Conservation (phyloP, 2,888 invertebrate genomes). For the Polyploca ridens region DNA sequence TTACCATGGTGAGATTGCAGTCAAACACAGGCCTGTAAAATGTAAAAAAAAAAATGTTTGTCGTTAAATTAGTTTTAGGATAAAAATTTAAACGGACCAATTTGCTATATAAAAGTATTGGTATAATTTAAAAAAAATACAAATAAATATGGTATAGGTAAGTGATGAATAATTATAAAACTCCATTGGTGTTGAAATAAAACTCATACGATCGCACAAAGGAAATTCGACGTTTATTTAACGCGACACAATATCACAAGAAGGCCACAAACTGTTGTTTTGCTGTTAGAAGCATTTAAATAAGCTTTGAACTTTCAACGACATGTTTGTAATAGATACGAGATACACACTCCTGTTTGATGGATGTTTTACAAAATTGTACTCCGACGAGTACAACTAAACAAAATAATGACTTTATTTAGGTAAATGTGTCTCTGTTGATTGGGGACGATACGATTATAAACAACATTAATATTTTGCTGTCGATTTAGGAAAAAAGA, state of each 20-base stretch:
- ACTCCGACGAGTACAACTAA: background rate
- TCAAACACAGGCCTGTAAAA: too few species aligned
- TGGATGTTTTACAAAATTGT: slow-evolving; percentile 9
- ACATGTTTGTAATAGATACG: slow-evolving; percentile 52
- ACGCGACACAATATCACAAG: slow-evolving; percentile 46
- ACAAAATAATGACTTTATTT: slow-evolving; percentile 1
- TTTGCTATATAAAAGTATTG: too few species aligned
- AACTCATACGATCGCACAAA: slow-evolving; percentile 34
- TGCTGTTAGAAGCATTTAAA: slow-evolving; percentile 65
- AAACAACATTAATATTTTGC: background rate
- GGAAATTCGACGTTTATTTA: slow-evolving; percentile 52
- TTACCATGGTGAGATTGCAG: too few species aligned
- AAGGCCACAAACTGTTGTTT: slow-evolving; percentile 55
- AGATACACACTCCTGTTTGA: slow-evolving; percentile 19
- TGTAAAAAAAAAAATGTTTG: too few species aligned
- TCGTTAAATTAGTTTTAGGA: too few species aligned
- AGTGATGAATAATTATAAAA: background rate
- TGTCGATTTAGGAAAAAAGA: background rate
- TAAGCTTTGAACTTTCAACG: slow-evolving; percentile 69
- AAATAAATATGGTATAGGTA: too few species aligned
- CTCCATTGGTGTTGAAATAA: slow-evolving; percentile 21
- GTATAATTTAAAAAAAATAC: too few species aligned
- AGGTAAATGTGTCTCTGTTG: background rate
- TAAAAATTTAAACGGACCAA: too few species aligned
- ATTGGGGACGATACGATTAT: background rate